Conservation (phyloP, 2,113 vertebrate species). For the Neotoma lepida region DNA sequence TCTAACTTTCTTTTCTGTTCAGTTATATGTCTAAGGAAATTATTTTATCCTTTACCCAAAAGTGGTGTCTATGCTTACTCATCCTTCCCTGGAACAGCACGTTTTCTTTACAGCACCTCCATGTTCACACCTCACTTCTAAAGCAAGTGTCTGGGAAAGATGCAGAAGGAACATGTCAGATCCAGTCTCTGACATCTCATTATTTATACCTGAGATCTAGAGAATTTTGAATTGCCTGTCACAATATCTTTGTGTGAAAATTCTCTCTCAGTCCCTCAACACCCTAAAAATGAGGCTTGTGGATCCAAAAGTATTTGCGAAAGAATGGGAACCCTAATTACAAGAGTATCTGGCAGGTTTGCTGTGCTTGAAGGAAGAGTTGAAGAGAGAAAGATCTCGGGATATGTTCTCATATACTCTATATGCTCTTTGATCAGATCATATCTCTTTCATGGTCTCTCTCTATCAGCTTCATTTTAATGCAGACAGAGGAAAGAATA, state of each 20-base stretch:
- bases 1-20: not conserved
- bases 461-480: not conserved
- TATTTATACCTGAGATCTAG: not conserved
- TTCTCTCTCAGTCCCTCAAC: not conserved
- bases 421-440: too few relatives aligned
- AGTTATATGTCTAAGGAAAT: not conserved
- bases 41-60: not conserved
- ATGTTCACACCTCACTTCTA: not conserved
- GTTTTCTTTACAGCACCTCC: not conserved
- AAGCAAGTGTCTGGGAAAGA: not conserved
- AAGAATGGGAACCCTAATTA: not conserved
- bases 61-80: not conserved
- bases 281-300: not conserved
- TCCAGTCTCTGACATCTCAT: not conserved
- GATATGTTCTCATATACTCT: not conserved
- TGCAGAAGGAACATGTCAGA: not conserved
- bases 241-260: not conserved
- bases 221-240: not conserved
- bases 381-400: too few relatives aligned
- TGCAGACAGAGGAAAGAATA: not conserved
- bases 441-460: not conserved
- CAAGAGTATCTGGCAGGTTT: not conserved
- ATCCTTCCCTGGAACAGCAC: not conserved
- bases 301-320: not conserved
- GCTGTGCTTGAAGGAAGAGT: not conserved